phyloP scores from a whole-genome alignment of 2,888 invertebrate species.

The Tenthredo amoena region DNA sequence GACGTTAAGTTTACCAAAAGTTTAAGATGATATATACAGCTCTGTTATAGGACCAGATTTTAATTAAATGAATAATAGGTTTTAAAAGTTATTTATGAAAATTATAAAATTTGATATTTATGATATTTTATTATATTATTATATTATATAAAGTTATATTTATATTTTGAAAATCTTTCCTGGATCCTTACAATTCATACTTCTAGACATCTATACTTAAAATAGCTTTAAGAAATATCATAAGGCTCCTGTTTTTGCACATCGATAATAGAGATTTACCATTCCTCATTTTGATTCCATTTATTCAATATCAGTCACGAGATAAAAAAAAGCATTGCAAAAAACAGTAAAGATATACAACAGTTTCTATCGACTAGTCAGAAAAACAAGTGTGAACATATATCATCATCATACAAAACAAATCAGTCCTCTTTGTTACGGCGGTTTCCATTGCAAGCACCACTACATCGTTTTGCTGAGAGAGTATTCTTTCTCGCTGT shows the following conservation, averaged over 20 bases:
- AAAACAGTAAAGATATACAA: background rate
- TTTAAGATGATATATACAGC: slow-evolving; percentile 24
- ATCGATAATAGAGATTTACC: background rate
- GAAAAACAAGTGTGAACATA: background rate
- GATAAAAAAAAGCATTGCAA: background rate
- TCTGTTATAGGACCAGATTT: slow-evolving; percentile 31
- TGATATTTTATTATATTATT: slow-evolving; percentile 68
- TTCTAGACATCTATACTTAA: background rate
- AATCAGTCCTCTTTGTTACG: slow-evolving; percentile 20
- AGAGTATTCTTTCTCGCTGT: background rate
- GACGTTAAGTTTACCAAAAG: slow-evolving; percentile 17
- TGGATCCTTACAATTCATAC: background rate
- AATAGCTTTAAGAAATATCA: background rate
- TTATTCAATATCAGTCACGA: background rate
- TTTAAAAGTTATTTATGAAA: slow-evolving; percentile 62
- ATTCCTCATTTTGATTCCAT: background rate
- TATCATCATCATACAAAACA: background rate
- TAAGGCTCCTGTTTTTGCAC: background rate
- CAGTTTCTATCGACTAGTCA: background rate
- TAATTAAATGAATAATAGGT: slow-evolving; percentile 21
- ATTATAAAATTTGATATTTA: slow-evolving; percentile 65
- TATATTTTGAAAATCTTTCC: slow-evolving; percentile 66
- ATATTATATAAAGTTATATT: slow-evolving; percentile 72
- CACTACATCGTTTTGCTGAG: slow-evolving; percentile 17
- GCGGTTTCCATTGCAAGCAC: background rate